Conservation (phyloP, 2,797 vertebrate genomes). For the Pseudochromis fuscus region DNA sequence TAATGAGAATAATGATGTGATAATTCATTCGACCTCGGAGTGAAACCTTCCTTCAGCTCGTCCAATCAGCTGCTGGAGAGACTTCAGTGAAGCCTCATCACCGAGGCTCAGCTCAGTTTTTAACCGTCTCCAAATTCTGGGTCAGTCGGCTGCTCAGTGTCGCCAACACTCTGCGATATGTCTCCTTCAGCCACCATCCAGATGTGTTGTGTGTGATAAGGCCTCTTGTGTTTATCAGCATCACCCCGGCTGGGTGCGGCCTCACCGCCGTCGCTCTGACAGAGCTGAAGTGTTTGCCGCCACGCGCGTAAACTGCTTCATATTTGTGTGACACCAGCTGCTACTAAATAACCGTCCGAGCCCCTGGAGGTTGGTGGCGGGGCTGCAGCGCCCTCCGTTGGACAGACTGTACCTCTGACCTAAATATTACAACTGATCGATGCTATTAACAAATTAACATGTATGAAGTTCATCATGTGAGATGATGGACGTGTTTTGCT, state of each 20-base stretch:
- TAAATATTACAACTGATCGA: no score
- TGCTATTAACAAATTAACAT: neutral
- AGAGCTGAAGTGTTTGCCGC: conserved; percentile 6
- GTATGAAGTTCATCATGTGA: neutral
- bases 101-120: neutral
- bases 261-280: neutral
- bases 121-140: neutral
- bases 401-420: no score
- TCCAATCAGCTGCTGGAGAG: neutral
- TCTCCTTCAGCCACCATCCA: conserved; percentile 43
- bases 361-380: neutral
- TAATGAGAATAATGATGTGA: neutral
- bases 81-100: neutral
- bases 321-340: conserved; percentile 1
- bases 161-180: conserved; percentile 1
- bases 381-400: conserved; percentile 60
- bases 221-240: conserved; percentile 62
- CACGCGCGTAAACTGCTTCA: neutral
- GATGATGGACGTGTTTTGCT: neutral
- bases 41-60: neutral
- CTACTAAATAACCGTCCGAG: neutral
- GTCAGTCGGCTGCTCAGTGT: neutral
- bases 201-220: conserved; percentile 69
- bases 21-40: neutral
- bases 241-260: conserved; percentile 52